Evolutionary conservation across 2,113 vertebrate species (phyloP).

Genomic region (Saccopteryx bilineata): DNA sequence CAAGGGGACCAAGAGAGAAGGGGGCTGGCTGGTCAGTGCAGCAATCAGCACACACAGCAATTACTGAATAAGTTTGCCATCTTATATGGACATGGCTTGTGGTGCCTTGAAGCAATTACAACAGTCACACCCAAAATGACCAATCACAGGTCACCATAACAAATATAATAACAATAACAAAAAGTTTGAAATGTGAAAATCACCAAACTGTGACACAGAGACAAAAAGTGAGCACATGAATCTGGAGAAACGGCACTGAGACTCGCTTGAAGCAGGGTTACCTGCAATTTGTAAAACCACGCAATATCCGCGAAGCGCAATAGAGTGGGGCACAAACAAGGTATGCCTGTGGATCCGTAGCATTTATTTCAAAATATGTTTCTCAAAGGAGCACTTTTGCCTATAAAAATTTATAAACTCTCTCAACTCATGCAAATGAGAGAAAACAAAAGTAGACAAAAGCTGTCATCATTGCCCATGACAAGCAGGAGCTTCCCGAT

Average conservation of each 20-base stretch:
- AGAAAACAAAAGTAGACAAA: not conserved
- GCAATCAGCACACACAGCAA: not conserved
- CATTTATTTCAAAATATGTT: constrained; percentile 5
- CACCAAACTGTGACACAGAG: not conserved
- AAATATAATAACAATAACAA: not conserved
- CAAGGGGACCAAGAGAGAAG: not conserved
- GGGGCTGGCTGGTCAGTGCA: too few species aligned
- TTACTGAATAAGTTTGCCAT: not conserved
- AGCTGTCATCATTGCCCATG: not conserved
- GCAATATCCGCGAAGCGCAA: not conserved
- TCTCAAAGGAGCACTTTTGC: constrained; percentile 42
- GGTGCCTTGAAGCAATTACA: not conserved
- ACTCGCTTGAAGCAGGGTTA: not conserved
- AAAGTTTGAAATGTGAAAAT: not conserved
- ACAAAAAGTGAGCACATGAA: not conserved
- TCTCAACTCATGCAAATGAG: constrained; percentile 34
- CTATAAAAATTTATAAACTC: constrained; percentile 21
- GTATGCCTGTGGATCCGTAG: not conserved
- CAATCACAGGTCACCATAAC: not conserved
- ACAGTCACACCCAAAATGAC: not conserved
- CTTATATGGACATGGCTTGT: not conserved
- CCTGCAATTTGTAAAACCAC: not conserved
- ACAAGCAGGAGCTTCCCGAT: not conserved
- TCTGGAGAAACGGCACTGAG: not conserved
- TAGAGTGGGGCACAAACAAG: not conserved